These are phyloP conservation scores for Stenichneumon culpator DNA, from an alignment of 2,888 invertebrate genomes.

Conservation along the genomic window DNA sequence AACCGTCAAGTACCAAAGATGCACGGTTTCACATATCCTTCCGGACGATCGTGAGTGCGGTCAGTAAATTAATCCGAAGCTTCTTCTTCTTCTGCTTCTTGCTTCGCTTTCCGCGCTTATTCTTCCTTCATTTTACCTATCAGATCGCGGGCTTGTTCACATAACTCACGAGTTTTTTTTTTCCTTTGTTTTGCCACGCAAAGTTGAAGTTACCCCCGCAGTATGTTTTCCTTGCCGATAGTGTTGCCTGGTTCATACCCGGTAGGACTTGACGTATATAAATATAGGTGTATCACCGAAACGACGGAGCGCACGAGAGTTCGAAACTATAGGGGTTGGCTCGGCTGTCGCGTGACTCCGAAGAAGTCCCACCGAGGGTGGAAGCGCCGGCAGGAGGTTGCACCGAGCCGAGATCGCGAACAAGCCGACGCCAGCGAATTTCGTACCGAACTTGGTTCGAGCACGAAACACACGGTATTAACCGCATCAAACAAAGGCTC, in stretches of 20 bases:
- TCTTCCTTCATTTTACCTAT: background rate
- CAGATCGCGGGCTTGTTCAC: constrained; percentile 1
- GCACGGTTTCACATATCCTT: constrained; percentile 25
- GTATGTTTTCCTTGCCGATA: background rate
- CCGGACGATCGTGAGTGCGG: constrained; percentile 18
- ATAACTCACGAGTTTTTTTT: constrained; percentile 19
- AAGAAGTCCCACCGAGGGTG: constrained; percentile 36
- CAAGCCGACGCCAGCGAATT: constrained; percentile 44
- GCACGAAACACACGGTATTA: constrained; percentile 41
- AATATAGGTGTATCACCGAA: background rate
- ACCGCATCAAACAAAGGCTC: constrained; percentile 42
- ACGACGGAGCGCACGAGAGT: constrained; percentile 31
- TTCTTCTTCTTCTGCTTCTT: background rate
- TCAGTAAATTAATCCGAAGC: constrained; percentile 22
- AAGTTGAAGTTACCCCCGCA: background rate
- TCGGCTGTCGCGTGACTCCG: constrained; percentile 52
- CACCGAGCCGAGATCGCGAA: constrained; percentile 35
- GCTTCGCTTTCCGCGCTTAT: background rate
- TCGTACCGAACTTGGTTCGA: constrained; percentile 35
- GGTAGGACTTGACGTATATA: background rate
- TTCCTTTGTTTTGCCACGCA: background rate
- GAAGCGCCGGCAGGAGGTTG: constrained; percentile 27
- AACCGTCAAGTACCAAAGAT: constrained; percentile 32
- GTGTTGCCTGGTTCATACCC: background rate
- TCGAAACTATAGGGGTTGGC: constrained; percentile 13